Evolutionary conservation across 2,797 vertebrate genomes (phyloP).

Genomic region (Loris lydekkerianus): DNA sequence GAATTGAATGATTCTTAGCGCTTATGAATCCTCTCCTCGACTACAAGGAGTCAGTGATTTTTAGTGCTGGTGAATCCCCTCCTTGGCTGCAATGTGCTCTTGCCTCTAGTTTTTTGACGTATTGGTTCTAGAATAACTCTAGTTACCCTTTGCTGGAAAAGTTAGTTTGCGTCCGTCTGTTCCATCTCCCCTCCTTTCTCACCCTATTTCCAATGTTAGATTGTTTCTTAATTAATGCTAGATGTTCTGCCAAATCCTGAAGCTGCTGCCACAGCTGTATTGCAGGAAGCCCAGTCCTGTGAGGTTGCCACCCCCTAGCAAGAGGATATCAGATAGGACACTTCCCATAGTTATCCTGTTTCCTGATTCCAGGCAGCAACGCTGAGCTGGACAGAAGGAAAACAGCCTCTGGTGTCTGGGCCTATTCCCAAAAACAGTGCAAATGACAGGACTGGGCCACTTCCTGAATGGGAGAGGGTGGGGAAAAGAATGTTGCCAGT

Average conservation of each 20-base stretch:
- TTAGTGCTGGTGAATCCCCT: background rate
- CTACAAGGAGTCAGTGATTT: background rate
- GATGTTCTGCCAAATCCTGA: constrained; percentile 28
- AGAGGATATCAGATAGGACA: constrained; percentile 9
- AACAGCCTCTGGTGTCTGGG: constrained; percentile 20
- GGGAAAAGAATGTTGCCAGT: background rate
- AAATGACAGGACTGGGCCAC: background rate
- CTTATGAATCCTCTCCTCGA: background rate
- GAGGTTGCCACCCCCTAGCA: background rate
- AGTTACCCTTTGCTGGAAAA: background rate
- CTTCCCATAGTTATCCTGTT: constrained; percentile 39
- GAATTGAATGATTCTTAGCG: background rate
- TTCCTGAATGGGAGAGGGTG: background rate
- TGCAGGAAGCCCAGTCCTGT: constrained; percentile 65
- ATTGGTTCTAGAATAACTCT: background rate
- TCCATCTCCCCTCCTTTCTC: background rate
- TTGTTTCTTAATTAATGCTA: constrained; percentile 12
- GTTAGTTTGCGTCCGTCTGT: background rate
- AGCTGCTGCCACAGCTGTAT: constrained; percentile 36
- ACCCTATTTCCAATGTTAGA: background rate
- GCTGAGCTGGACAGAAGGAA: constrained; percentile 43
- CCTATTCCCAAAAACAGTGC: background rate
- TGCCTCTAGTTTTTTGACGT: constrained; percentile 6
- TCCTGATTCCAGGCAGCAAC: constrained; percentile 61
- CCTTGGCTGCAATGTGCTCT: background rate